Evolutionary conservation across 1,140 invertebrate species (phyloP).

Genomic region (Drosophila mauritiana): DNA sequence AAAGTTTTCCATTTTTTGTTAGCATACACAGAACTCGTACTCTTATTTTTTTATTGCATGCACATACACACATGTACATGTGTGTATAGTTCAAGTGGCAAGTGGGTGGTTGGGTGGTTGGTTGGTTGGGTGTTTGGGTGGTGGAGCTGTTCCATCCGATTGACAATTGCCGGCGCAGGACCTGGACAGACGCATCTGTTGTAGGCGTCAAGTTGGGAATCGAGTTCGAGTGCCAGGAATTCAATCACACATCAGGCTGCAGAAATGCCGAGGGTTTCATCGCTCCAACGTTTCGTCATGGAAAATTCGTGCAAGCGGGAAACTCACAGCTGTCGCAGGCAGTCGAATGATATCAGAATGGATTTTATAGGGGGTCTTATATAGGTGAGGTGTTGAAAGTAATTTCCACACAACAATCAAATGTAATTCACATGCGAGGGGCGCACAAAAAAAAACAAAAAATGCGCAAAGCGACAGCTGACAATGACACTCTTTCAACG

Average conservation of each 20-base stretch:
- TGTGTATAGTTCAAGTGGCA: constrained; percentile 34
- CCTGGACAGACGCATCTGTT: constrained; percentile 39
- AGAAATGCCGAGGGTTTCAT: constrained; percentile 17
- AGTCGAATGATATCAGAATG: constrained; percentile 35
- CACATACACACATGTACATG: constrained; percentile 16
- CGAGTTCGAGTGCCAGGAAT: constrained; percentile 64
- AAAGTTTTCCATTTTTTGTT: constrained; percentile 46
- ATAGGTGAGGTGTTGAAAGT: constrained; percentile 53
- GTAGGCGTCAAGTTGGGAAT: constrained; percentile 39
- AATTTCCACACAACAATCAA: constrained; percentile 71
- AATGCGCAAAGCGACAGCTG: constrained; percentile 63
- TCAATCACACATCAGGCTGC: constrained; percentile 75
- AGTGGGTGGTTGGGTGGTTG: not conserved
- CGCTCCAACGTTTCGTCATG: not conserved
- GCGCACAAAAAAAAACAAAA: constrained; percentile 29
- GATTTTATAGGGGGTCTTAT: constrained; percentile 3
- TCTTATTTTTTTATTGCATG: constrained; percentile 27
- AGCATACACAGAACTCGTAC: constrained; percentile 7
- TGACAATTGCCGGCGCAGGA: constrained; percentile 18
- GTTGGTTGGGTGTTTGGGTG: not conserved
- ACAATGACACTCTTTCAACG: constrained; percentile 33
- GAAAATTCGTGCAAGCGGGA: not conserved
- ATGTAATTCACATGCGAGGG: constrained; percentile 63
- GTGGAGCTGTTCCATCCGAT: constrained; percentile 23
- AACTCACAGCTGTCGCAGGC: constrained; percentile 46